Conservation (phyloP, 2,113 vertebrate species). For the Gambusia holbrooki region DNA sequence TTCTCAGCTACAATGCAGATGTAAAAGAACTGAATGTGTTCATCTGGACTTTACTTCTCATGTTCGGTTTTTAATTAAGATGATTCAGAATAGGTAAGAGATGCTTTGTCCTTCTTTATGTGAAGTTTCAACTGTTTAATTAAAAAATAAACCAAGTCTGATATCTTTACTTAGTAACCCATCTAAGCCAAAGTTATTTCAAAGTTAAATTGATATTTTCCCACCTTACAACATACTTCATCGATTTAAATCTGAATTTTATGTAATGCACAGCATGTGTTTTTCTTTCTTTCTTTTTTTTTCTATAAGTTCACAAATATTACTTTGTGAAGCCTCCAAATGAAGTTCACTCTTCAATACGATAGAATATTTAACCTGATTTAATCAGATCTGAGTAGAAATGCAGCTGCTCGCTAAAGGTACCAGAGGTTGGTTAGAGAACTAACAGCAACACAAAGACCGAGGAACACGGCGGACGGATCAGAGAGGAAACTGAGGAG, state of each 20-base stretch:
- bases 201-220: not conserved
- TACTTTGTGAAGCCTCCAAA: too few species aligned
- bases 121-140: not conserved
- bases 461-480: not conserved
- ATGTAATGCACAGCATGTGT: too few species aligned
- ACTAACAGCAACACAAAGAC: not conserved
- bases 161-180: not conserved
- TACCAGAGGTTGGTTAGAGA: not conserved
- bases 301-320: too few species aligned
- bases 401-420: not conserved
- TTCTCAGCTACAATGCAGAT: not conserved
- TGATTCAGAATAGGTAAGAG: not conserved
- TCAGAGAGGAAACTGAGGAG: not conserved
- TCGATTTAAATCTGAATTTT: too few species aligned
- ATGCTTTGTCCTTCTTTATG: not conserved
- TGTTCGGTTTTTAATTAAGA: not conserved
- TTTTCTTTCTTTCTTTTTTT: too few species aligned
- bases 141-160: not conserved
- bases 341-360: too few species aligned
- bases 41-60: not conserved
- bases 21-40: not conserved
- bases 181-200: not conserved
- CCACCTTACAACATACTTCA: not conserved
- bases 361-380: not conserved
- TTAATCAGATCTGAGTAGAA: not conserved